Evolutionary conservation across 2,113 vertebrate species (phyloP), one percentile per base, ranked within the genome.

Genomic region (Nicator chloris): DNA sequence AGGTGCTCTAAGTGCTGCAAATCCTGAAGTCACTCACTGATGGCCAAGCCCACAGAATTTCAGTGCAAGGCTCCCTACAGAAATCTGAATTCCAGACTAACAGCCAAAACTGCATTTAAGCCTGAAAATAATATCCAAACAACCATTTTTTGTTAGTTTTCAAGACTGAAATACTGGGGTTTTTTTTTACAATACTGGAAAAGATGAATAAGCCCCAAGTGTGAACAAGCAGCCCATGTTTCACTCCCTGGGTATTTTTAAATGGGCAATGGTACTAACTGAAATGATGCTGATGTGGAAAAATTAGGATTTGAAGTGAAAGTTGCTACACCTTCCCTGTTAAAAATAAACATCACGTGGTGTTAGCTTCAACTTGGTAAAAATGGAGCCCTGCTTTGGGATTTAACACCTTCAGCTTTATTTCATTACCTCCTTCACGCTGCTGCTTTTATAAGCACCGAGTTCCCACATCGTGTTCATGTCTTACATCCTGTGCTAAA

Each of bases 351-450:
- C 35, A 40, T 28, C 86, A 72, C 53, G 30, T 44, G 90, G 80
- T 45, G 20, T n/a, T 3, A 39, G 44, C 82, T 96, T 71, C 33
- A 51, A 59, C 50, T 50, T 19, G 57, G 79, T 35, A 92, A 85
- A 95, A 94, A 47, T 11, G 70, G 53, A 93, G 92, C 39, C 56
- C 42, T 76, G 91, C 68, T 63, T 82, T 88, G 82, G 63, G 78
- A 93, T 95, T 96, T 91, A 90, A 93, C 96, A 96, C 97, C 92
- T 94, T 95, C 87, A 40, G 78, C 57, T 90, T 87, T 85, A 30
- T 90, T 91, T 94, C 86, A 95, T 95, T 95, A 86, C 83, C 88
- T 71, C 22, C 82, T 77, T 81, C 93, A 70, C 4, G 65, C 86
- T 45, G 69, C 68, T 76, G 92, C 94, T 94, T 95, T 92, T 66